Base-by-base conservation (phyloP, 1,140 invertebrate genomes). In the Pogonognathellus flavescens region DNA sequence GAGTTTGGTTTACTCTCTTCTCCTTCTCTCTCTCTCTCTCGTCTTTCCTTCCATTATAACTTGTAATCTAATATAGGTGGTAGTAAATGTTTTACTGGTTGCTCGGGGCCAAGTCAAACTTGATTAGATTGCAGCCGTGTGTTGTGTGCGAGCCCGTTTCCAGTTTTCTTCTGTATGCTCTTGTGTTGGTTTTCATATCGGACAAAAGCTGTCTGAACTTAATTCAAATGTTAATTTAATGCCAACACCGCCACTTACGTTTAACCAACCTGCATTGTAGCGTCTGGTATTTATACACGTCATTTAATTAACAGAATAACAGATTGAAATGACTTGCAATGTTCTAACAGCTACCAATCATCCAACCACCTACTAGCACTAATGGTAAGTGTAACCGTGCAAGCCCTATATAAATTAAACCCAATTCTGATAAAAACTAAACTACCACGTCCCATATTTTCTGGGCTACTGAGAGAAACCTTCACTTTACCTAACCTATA, bases 191-290 rank as follows among this genome's bases (percentile, higher is more conserved):
- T 76, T 76, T 76, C 70, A n/a, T 18, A 25, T 50, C 70, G 31
- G 31, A 50, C 70, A 76, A 76, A 18, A 76, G 31, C 41, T 76
- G 41, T 76, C 70, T 76, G 6, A 10, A 16, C 31, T 31, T 76
- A 16, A 76, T 76, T 76, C 70, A 76, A 76, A 76, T 76, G 31
- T n/a, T 76, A 50, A 76, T 76, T 76, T 76, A 76, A 76, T 76
- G 70, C 70, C 70, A 49, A 16, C 41, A 18, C 70, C 14, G 31
- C 49, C 49, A 49, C 41, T 76, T 76, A 25, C 62, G 14, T 66
- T 66, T 14, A 66, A 20, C 62, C 1, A 22, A 14, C 62, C 20
- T 25, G 18, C 18, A 60, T 60, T 60, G 18, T 22, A 1, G 8
- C 62, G 25, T 66, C 10, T 18, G 22, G 11, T 31, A 25, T 14